A percentile compares a stretch with the other conserved stretches of the same genome.
phyloP scores from a whole-genome alignment of 2,113 vertebrate genomes.

The Buteo buteo region DNA sequence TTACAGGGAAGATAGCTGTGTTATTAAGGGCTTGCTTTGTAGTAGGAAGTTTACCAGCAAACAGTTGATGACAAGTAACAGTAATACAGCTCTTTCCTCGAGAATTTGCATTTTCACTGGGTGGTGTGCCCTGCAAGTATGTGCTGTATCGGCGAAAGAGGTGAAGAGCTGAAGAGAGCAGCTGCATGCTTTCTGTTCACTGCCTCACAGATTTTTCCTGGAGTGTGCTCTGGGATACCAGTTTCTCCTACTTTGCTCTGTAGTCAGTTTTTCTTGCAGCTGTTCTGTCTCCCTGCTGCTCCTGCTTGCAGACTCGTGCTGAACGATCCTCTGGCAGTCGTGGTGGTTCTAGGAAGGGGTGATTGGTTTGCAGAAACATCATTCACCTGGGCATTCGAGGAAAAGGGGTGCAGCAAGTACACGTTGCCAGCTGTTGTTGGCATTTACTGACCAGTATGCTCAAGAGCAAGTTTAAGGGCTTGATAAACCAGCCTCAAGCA shows the following conservation, averaged over 20 bases:
- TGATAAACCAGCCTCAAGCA: neutral
- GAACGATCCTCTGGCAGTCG: no score
- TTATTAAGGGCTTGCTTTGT: neutral
- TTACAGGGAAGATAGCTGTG: neutral
- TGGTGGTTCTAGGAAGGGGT: rapidly evolving
- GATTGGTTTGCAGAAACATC: neutral
- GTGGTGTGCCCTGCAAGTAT: neutral
- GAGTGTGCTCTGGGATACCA: rapidly evolving
- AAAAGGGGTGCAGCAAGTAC: neutral
- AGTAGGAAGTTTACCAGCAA: neutral
- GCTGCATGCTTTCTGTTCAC: rapidly evolving
- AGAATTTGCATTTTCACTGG: rapidly evolving
- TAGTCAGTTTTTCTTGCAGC: neutral
- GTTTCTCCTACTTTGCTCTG: neutral
- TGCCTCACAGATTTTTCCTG: rapidly evolving
- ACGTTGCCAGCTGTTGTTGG: rapidly evolving
- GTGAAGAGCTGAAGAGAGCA: neutral
- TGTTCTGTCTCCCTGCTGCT: neutral
- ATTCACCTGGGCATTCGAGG: neutral
- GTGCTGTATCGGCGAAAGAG: rapidly evolving
- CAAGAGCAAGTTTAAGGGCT: neutral
- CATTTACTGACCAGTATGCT: neutral
- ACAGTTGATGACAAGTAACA: neutral
- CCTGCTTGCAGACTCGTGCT: neutral
- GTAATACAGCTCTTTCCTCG: neutral